phyloP scores from a whole-genome alignment of 2,113 vertebrate genomes.

The Archocentrus centrarchus region DNA sequence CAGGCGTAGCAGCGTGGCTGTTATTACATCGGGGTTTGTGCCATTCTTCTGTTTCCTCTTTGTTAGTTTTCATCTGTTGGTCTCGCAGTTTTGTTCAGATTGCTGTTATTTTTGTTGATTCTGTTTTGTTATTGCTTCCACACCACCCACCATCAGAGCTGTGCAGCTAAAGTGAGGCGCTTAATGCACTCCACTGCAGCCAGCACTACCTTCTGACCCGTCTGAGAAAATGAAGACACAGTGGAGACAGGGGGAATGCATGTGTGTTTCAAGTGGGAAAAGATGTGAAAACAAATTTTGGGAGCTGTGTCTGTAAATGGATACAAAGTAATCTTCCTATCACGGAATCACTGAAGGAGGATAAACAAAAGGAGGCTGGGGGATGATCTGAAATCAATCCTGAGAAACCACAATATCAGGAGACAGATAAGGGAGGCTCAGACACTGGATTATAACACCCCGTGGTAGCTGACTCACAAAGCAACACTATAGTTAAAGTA shows the following conservation, averaged over 20 bases:
- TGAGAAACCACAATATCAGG: constrained; percentile 45
- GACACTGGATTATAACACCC: constrained; percentile 34
- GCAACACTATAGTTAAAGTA: constrained; percentile 38
- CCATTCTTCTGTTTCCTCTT: constrained; percentile 34
- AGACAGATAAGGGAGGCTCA: constrained; percentile 38
- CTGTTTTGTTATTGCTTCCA: constrained; percentile 47
- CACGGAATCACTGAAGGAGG: constrained; percentile 29
- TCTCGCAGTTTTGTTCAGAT: constrained; percentile 34
- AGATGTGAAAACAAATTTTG: constrained; percentile 31
- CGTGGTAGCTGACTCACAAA: constrained; percentile 44
- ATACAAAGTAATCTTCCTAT: constrained; percentile 44
- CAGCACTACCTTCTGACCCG: constrained; percentile 50
- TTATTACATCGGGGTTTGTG: constrained; percentile 32
- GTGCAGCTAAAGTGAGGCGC: constrained; percentile 46
- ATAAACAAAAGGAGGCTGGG: constrained; percentile 46
- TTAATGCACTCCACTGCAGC: constrained; percentile 38
- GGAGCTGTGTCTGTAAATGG: constrained; percentile 17
- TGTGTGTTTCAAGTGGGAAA: constrained; percentile 11
- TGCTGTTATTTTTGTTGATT: constrained; percentile 56
- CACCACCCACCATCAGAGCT: constrained; percentile 46
- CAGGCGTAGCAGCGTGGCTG: not conserved
- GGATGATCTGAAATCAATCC: constrained; percentile 58
- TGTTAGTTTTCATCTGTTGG: constrained; percentile 39
- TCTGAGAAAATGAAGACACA: constrained; percentile 37
- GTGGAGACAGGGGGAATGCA: not conserved